Evolutionary conservation across 2,888 invertebrate species (phyloP), one percentile per base, ranked within the genome.

Genomic region (Frankliniella fusca): DNA sequence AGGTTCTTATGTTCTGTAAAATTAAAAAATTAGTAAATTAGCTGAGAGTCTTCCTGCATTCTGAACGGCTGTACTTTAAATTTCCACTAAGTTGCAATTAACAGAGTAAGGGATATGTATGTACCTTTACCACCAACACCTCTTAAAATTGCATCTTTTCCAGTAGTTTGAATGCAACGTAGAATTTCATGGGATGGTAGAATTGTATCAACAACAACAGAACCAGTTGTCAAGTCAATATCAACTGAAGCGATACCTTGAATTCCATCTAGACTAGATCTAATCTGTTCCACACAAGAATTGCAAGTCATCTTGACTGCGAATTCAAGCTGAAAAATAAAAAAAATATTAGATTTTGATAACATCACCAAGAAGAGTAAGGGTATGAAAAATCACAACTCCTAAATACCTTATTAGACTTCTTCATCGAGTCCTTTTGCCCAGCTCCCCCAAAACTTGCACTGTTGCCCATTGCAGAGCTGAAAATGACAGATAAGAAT

Each of bases 71-170:
- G 38, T 18, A 38, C 20, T 80, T 23, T 38, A 84, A 65, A 81
- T 81, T 15, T 5, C 12, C 10, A 80, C 18, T 12, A 81, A 27
- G 81, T 48, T 50, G 80, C 5, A 18, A 28, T 79, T 48, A 83
- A 50, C 18, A 84, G 48, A 23, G 38, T 48, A 70, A 49, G 61
- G 12, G 15, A 61, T 61, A 38, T 80, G 48, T 3, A 28, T 82
- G 48, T 49, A 85, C 85, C 84, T 84, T 81, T 83, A 89, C 94
- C 93, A 84, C 95, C 95, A 87, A 93, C 93, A 9, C 97, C 97
- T 86, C 94, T 93, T 0, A 97, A 88, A 0, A 95, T 94, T 1
- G 94, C 94, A 84, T 92, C 90, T 83, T 90, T 91, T 0, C 96
- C 96, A 0, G 94, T 93, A 0, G 89, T 86, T 85, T 90, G 90